phyloP scores from a whole-genome alignment of 2,888 invertebrate genomes.

The Adineta ricciae region DNA sequence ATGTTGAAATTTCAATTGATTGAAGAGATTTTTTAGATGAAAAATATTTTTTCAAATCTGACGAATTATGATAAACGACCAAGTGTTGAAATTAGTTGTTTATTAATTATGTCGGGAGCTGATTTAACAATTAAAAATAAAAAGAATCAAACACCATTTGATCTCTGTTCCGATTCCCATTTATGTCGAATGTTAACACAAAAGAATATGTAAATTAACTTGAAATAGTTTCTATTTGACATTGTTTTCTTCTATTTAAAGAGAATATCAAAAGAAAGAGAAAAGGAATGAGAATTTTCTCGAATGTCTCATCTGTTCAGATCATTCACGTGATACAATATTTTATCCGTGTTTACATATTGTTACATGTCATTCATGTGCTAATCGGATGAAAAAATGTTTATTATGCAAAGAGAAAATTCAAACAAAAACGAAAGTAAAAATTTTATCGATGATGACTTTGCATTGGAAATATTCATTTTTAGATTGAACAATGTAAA shows the following conservation, averaged over 20 bases:
- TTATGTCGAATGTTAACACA: conserved; percentile 83
- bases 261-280: not conserved
- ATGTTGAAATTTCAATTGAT: not conserved
- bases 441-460: not conserved
- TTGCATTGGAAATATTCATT: not conserved
- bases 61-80: conserved; percentile 74
- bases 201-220: conserved; percentile 58
- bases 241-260: not conserved
- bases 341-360: conserved; percentile 60
- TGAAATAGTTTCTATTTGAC: not conserved
- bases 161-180: conserved; percentile 91
- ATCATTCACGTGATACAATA: conserved; percentile 72
- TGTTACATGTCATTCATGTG: conserved; percentile 80
- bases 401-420: conserved; percentile 79
- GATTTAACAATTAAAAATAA: conserved; percentile 78
- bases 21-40: conserved; percentile 58
- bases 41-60: conserved; percentile 63
- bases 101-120: conserved; percentile 88
- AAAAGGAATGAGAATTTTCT: conserved; percentile 54
- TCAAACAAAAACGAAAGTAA: conserved; percentile 64
- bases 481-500: conserved; percentile 68
- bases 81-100: conserved; percentile 72
- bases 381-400: conserved; percentile 79
- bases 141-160: conserved; percentile 78
- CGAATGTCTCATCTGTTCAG: conserved; percentile 88